phyloP scores from a whole-genome alignment of 2,888 invertebrate genomes.

The Eilema sororculum region DNA sequence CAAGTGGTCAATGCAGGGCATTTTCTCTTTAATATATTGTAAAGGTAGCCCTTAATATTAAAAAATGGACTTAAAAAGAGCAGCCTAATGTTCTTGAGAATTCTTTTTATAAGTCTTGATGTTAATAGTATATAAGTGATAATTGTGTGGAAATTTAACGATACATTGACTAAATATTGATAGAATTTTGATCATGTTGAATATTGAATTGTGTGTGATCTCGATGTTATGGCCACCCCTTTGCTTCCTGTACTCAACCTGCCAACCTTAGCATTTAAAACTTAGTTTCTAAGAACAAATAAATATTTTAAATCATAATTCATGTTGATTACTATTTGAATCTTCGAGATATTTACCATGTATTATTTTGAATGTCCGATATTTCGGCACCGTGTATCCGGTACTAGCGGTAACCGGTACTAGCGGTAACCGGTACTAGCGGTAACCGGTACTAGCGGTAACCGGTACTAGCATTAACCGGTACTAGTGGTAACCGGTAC shows the following conservation, averaged over 20 bases:
- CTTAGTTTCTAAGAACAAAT: background rate
- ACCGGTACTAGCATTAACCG: no score
- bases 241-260: background rate
- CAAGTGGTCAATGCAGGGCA: background rate
- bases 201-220: background rate
- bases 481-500: no score
- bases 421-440: no score
- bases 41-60: background rate
- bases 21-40: background rate
- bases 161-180: constrained; percentile 14
- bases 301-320: no score
- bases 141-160: constrained; percentile 15
- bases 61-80: constrained; percentile 17
- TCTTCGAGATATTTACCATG: no score
- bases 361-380: no score
- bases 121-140: constrained; percentile 36
- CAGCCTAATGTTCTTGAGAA: constrained; percentile 24
- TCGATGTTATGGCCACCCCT: constrained; percentile 1
- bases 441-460: no score
- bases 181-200: constrained; percentile 13
- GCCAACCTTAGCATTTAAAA: constrained; percentile 4
- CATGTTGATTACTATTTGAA: no score
- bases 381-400: no score
- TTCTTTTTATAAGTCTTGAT: constrained; percentile 30
- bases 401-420: no score